phyloP scores from a whole-genome alignment of 2,888 invertebrate genomes.

The Pemphredon lugubris region DNA sequence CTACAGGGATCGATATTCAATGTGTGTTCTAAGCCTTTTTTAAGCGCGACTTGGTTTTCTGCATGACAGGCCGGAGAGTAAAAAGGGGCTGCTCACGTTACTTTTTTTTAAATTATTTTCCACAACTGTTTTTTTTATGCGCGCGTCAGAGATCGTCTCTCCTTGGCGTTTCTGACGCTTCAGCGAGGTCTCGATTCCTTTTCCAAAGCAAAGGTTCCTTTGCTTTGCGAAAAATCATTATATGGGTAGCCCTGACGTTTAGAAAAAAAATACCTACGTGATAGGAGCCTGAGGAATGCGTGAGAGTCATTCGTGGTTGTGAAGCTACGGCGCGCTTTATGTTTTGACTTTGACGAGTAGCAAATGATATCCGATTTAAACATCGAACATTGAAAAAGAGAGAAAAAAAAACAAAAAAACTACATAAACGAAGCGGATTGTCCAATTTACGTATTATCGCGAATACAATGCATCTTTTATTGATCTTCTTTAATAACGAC shows the following conservation, averaged over 20 bases:
- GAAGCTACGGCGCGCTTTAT: conserved; percentile 20
- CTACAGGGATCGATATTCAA: conserved; percentile 69
- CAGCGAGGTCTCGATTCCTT: conserved; percentile 25
- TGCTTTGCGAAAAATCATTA: conserved; percentile 39
- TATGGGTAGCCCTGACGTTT: conserved; percentile 55
- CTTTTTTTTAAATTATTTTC: conserved; percentile 52
- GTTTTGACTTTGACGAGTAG: conserved; percentile 21
- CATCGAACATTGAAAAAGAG: background rate
- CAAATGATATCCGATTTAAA: conserved; percentile 12
- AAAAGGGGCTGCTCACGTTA: conserved; percentile 53
- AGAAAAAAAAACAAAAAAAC: background rate
- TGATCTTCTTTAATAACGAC: conserved; percentile 4
- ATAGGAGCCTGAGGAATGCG: conserved; percentile 59
- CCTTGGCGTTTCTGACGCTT: conserved; percentile 16
- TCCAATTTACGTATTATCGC: conserved; percentile 5
- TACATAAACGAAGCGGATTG: conserved; percentile 1
- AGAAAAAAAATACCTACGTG: conserved; percentile 52
- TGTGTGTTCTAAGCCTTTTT: conserved; percentile 72
- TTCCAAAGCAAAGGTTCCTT: conserved; percentile 27
- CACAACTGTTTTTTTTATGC: conserved; percentile 33
- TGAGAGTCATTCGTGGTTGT: conserved; percentile 56
- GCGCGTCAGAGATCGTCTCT: conserved; percentile 21
- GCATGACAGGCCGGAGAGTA: conserved; percentile 51
- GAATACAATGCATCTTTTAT: background rate
- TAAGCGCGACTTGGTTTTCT: conserved; percentile 60